Conservation (phyloP, 2,113 vertebrate species). For the Sterrhoptilus dennistouni region DNA sequence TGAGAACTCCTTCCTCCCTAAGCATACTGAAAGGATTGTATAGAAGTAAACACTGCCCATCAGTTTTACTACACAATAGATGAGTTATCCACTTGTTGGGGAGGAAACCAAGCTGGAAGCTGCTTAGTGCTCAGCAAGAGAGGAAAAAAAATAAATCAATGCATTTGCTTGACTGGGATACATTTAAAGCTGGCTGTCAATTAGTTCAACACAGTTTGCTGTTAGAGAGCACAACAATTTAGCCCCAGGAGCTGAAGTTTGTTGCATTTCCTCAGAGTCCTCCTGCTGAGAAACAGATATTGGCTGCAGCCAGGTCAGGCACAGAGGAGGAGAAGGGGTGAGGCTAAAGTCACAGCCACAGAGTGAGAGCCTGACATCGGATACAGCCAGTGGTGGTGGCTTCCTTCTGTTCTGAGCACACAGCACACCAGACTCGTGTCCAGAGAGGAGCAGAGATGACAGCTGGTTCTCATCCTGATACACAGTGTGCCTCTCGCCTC, state of each 20-base stretch:
- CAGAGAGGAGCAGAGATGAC: background rate
- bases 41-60: slow-evolving; percentile 52
- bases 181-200: slow-evolving; percentile 56
- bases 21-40: slow-evolving; percentile 29
- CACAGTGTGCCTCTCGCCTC: background rate
- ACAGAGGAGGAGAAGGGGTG: background rate
- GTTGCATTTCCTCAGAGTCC: slow-evolving; percentile 16
- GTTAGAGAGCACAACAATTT: slow-evolving; percentile 34
- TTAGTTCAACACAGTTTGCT: slow-evolving; percentile 55
- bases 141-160: slow-evolving; percentile 61
- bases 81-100: slow-evolving; percentile 41
- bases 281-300: slow-evolving; percentile 31
- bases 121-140: background rate
- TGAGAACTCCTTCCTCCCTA: slow-evolving; percentile 35
- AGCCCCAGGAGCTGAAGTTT: slow-evolving; percentile 39
- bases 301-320: slow-evolving; percentile 16
- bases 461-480: background rate
- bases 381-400: background rate
- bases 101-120: slow-evolving; percentile 32
- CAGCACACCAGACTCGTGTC: fast-evolving
- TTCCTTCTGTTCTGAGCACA: background rate
- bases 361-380: background rate
- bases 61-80: slow-evolving; percentile 47
- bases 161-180: slow-evolving; percentile 44
- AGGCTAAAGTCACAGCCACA: background rate